A percentile compares a stretch with the other conserved stretches of the same genome.
Evolutionary conservation across 2,888 invertebrate species (phyloP).

Genomic region (Cybosia mesomella): DNA sequence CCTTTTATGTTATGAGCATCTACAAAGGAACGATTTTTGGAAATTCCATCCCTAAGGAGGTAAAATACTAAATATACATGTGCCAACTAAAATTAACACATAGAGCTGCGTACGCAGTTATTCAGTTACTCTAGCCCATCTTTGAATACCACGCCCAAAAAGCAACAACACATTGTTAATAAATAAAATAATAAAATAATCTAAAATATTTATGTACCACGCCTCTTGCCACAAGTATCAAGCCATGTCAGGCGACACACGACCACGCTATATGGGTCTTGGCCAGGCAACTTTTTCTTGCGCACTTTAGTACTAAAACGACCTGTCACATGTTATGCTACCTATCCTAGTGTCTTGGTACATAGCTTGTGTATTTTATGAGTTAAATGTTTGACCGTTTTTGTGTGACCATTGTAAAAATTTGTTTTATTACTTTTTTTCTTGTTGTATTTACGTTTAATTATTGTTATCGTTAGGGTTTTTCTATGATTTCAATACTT

Average conservation of each 20-base stretch:
- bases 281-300: constrained; percentile 86
- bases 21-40: too few species aligned
- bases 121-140: not conserved
- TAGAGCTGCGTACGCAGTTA: not conserved
- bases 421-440: not conserved
- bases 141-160: not conserved
- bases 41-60: too few species aligned
- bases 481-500: not conserved
- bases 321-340: constrained; percentile 73
- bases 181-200: not conserved
- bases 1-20: too few species aligned
- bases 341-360: constrained; percentile 63
- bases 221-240: constrained; percentile 66
- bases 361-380: constrained; percentile 31
- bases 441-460: not conserved
- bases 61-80: not conserved
- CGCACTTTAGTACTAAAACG: constrained; percentile 73
- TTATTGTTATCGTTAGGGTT: not conserved
- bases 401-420: not conserved
- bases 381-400: constrained; percentile 13
- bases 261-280: constrained; percentile 82
- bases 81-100: not conserved
- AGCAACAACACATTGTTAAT: not conserved
- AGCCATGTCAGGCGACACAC: constrained; percentile 69
- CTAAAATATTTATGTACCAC: not conserved